Percentiles rank a stretch among this genome's conserved stretches.
These are phyloP conservation scores for Delichon dasypus DNA, from an alignment of 2,797 vertebrate species.

Conservation along the genomic window DNA sequence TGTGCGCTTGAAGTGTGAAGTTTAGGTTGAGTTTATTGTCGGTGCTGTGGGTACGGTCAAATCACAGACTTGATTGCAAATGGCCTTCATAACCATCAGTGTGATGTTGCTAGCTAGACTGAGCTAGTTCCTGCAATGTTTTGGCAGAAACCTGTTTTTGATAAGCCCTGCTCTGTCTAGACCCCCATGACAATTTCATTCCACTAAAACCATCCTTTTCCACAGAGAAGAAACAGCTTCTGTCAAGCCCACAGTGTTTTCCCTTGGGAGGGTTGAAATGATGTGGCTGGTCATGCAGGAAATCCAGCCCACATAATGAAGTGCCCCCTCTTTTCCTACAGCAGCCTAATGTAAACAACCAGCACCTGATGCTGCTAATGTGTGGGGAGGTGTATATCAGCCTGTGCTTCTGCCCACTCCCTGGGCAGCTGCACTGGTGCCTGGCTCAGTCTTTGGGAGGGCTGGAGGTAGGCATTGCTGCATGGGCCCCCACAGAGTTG, in stretches of 20 bases:
- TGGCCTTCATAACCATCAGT: background rate
- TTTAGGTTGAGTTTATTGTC: background rate
- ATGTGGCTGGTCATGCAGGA: background rate
- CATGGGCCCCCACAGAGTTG: fast-evolving
- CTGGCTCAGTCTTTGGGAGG: background rate
- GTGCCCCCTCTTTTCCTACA: background rate
- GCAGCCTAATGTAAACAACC: background rate
- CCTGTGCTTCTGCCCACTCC: background rate
- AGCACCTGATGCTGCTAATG: background rate
- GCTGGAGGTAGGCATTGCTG: background rate
- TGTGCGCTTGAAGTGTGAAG: background rate
- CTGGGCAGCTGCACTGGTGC: background rate
- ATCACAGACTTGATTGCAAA: background rate
- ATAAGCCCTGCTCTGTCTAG: background rate
- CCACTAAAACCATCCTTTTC: background rate
- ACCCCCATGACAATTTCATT: background rate
- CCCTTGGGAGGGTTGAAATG: background rate
- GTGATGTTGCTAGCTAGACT: background rate
- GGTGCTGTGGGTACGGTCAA: background rate
- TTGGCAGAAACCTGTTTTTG: background rate
- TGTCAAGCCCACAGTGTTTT: background rate
- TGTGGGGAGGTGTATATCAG: background rate
- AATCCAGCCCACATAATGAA: background rate
- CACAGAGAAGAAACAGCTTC: background rate
- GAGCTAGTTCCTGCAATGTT: background rate